A percentile compares a stretch with the other conserved stretches of the same genome.
Evolutionary conservation across 2,888 invertebrate species (phyloP).

Genomic region (Hyles lineata): DNA sequence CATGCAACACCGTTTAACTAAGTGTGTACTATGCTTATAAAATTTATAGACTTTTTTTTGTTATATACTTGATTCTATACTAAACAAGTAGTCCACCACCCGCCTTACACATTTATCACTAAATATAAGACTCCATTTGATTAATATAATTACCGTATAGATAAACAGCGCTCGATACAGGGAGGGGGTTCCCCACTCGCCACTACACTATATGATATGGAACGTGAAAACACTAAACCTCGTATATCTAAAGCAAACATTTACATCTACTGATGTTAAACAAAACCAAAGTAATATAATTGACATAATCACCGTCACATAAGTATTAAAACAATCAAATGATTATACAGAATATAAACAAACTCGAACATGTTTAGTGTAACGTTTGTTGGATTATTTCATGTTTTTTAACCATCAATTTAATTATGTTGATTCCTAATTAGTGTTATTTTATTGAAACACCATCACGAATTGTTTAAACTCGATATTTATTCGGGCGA

Average conservation of each 20-base stretch:
- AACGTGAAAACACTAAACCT: conserved; percentile 71
- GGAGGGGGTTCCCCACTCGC: conserved; percentile 41
- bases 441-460: neutral
- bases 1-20: conserved; percentile 66
- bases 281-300: conserved; percentile 58
- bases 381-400: neutral
- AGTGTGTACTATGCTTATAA: conserved; percentile 76
- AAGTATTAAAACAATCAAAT: conserved; percentile 42
- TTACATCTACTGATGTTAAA: conserved; percentile 46
- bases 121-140: conserved; percentile 61
- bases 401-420: neutral
- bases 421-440: neutral
- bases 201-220: conserved; percentile 63
- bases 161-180: conserved; percentile 65
- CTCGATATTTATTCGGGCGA: neutral
- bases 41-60: conserved; percentile 62
- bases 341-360: conserved; percentile 9
- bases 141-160: conserved; percentile 56
- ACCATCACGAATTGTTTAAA: neutral
- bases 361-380: neutral
- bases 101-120: conserved; percentile 58
- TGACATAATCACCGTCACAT: conserved; percentile 73
- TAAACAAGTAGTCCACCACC: conserved; percentile 76
- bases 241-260: conserved; percentile 61
- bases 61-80: conserved; percentile 61